Evolutionary conservation across 2,888 invertebrate genomes (phyloP), one percentile per base, ranked within the genome.

Genomic region (Acanthococcus lagerstroemiae): DNA sequence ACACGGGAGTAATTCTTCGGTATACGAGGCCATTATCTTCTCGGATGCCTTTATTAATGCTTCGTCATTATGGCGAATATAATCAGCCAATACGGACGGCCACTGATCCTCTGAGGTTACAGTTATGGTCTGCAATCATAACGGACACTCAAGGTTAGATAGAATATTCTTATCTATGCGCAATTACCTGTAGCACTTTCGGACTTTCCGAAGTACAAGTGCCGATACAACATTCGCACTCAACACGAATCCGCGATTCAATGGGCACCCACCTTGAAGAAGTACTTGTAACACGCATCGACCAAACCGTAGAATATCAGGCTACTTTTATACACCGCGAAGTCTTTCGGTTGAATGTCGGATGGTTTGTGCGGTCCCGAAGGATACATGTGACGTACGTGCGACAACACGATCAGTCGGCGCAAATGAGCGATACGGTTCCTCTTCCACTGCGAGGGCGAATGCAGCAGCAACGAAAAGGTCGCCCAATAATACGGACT

Each of bases 31-130:
- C 69, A 96, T 82, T 68, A 95, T 82, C 69, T 83, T 83, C 75
- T 94, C 93, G 12, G 92, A 90, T 15, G 87, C 84, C 76, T 95
- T 95, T 22, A 93, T 80, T 78, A 95, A 83, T 4, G 83, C 82
- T 75, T 93, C 93, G 79, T 97, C 96, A 78, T 92, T 94, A 76
- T 92, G 88, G 1, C 96, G 86, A 73, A 96, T 90, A 76, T 88
- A 94, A 76, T 95, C 94, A 21, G 95, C 95, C 65, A 96, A 79
- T 68, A 86, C 85, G 54, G 86, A 82, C 25, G 95, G 86, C 96
- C 96, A 96, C 72, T 89, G 89, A 71, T 90, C 90, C 69, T 87
- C 86, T 21, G 76, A 74, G 84, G 61, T 81, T 81, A 48, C 87
- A 84, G 75, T 81, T 84, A 84, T 89, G 79, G 24, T 76, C 77